phyloP scores from a whole-genome alignment of 2,113 vertebrate species.

The Oceanodroma tethys region DNA sequence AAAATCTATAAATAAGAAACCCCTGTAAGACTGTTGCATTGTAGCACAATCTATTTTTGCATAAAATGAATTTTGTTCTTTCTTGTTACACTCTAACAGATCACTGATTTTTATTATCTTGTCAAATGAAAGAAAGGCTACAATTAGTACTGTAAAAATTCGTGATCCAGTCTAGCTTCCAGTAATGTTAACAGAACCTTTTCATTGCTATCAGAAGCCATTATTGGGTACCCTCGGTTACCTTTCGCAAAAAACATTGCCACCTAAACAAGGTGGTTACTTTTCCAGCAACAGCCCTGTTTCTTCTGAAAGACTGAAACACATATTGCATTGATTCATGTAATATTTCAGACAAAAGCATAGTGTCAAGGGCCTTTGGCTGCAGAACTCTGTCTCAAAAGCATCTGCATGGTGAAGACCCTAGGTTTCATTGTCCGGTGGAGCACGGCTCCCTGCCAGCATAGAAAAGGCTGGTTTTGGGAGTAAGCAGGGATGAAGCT shows the following conservation, averaged over 20 bases:
- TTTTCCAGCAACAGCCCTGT: neutral
- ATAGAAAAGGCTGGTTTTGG: neutral
- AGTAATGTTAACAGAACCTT: neutral
- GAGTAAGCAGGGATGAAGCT: neutral
- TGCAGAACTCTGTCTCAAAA: neutral
- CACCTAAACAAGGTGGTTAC: neutral
- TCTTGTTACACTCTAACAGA: neutral
- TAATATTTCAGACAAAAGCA: neutral
- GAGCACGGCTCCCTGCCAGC: rapidly evolving
- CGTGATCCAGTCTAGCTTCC: neutral
- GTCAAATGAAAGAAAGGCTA: neutral
- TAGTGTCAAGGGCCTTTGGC: neutral
- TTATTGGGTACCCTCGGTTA: neutral
- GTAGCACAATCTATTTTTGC: neutral
- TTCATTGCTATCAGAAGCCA: neutral
- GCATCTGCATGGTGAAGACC: neutral
- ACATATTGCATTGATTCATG: rapidly evolving
- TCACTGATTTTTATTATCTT: neutral
- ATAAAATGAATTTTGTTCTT: neutral
- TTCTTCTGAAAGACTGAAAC: neutral
- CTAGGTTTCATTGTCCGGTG: neutral
- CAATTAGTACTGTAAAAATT: neutral
- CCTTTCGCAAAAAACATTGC: neutral
- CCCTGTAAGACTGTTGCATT: neutral
- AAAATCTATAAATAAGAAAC: neutral